Conservation (phyloP, 2,797 vertebrate genomes). For the Myripristis murdjan region DNA sequence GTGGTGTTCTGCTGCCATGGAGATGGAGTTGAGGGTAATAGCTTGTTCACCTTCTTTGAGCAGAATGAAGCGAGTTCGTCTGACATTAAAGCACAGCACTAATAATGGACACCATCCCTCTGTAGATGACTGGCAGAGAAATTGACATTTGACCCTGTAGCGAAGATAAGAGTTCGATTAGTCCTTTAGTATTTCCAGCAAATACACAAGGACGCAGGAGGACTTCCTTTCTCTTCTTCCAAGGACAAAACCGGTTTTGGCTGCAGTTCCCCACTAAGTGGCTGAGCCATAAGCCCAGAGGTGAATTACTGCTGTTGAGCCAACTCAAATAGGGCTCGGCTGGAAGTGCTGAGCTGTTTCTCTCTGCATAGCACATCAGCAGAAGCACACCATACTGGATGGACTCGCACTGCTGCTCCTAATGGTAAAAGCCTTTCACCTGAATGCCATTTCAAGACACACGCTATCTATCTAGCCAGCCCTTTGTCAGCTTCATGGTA, state of each 20-base stretch:
- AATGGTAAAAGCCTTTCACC: conserved; percentile 57
- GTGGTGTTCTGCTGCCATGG: conserved; percentile 1
- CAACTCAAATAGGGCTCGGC: conserved; percentile 65
- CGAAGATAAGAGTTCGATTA: conserved; percentile 45
- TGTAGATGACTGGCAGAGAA: conserved; percentile 27
- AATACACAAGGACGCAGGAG: conserved; percentile 40
- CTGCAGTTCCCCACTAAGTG: conserved; percentile 61
- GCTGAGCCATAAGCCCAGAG: conserved; percentile 67
- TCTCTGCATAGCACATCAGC: conserved; percentile 21
- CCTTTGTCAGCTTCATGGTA: conserved; percentile 45
- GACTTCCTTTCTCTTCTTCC: conserved; percentile 45
- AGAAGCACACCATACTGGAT: conserved; percentile 28
- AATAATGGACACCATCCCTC: conserved; percentile 28
- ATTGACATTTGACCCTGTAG: conserved; percentile 37
- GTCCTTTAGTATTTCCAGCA: conserved; percentile 37
- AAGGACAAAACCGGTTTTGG: conserved; percentile 66
- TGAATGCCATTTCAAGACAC: conserved; percentile 40
- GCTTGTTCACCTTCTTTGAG: conserved; percentile 24
- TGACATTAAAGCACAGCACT: conserved; percentile 8
- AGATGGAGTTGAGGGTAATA: conserved; percentile 22
- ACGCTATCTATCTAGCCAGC: conserved; percentile 27
- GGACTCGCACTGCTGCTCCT: conserved; percentile 49
- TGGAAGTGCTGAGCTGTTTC: conserved; percentile 70
- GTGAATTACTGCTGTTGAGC: conserved; percentile 68
- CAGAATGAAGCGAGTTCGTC: conserved; percentile 11